Evolutionary conservation across 2,113 vertebrate species (phyloP).

Genomic region (Leucopternis melanops): DNA sequence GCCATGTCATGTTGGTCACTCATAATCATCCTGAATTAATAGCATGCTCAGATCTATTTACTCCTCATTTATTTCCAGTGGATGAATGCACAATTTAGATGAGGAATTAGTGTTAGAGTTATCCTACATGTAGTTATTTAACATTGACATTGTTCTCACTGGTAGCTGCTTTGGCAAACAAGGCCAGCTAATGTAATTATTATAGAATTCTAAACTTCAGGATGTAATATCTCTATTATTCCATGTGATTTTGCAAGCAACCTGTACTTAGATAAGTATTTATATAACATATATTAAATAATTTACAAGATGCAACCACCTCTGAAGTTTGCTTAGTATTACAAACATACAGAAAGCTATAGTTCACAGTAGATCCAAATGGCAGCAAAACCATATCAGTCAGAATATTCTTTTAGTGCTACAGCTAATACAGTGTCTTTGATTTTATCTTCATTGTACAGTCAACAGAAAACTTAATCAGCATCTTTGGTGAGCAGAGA

Average conservation of each 20-base stretch:
- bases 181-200: background rate
- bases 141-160: background rate
- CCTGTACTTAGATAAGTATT: background rate
- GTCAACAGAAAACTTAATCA: background rate
- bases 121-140: background rate
- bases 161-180: background rate
- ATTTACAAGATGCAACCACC: background rate
- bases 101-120: background rate
- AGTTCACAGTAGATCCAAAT: background rate
- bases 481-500: background rate
- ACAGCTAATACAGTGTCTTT: background rate
- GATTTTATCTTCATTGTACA: background rate
- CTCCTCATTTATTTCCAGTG: background rate
- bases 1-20: background rate
- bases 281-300: background rate
- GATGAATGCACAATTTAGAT: background rate
- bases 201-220: background rate
- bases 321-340: background rate
- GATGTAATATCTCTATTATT: background rate
- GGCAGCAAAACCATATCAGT: background rate
- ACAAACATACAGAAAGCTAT: background rate
- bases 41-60: background rate
- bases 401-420: background rate
- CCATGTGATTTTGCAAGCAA: background rate
- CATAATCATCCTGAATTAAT: background rate